Base-by-base conservation (phyloP, 2,888 invertebrate species). In the Congeria kusceri region DNA sequence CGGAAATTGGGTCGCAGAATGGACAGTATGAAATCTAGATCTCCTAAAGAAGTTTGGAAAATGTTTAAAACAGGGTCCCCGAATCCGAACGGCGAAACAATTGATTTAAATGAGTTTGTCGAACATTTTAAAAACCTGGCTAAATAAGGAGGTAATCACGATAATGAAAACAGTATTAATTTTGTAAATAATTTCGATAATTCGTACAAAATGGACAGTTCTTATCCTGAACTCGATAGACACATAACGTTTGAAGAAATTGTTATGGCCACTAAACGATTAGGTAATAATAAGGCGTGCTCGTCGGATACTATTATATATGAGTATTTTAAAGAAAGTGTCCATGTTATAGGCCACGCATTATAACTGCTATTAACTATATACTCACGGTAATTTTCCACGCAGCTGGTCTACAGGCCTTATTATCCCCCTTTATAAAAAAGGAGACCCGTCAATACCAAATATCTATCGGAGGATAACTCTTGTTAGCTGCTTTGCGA, bases 391-490 rank as follows among this genome's bases (percentile, higher is more conserved):
- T 1, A n/a, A 25, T 56, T 79, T 74, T 29, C 79, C 77, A 59
- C 49, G 57, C 25, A 18, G 28, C 3, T 77, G 79, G 80, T 61
- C 67, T 23, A 71, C 58, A 5, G 80, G 80, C 2, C 13, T 80
- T 47, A 77, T 80, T 25, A 63, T 83, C 39, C 77, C 79, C 73
- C 1, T 63, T 59, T 29, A 80, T 77, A 39, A 11, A 68, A 75
- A 79, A 46, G 77, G 77, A 5, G 68, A 67, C 56, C 9, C 58
- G n/a, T n/a, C n/a, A n/a, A 11, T 75, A 47, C 44, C 77, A 46
- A 71, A 20, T 44, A 80, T 77, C 28, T 70, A 74, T 39, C 58
- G 77, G 49, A 78, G 72, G 3, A 76, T 75, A 32, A 76, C 76
- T 13, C 29, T 80, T 11, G 39, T 72, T 15, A 83, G 75, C 47